Evolutionary conservation across 1,140 invertebrate species (phyloP), one percentile per base, ranked within the genome.

Genomic region (Ylistrum balloti): DNA sequence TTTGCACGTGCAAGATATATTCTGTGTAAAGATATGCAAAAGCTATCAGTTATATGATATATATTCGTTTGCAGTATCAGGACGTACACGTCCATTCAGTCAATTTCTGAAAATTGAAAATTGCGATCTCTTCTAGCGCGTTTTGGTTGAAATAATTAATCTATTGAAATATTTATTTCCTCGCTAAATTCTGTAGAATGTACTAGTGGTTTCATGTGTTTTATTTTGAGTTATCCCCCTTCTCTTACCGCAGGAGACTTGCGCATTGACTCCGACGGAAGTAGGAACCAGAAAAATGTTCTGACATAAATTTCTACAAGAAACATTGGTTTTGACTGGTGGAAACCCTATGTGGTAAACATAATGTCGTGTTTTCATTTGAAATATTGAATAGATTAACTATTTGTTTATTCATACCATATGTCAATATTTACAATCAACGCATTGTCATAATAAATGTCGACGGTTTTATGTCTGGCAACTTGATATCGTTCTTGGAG

Each of bases 241-340:
- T 74, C 11, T 3, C 56, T 0, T 28, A 74, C n/a, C 56, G 9
- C 13, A 3, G n/a, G 22, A 74, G 56, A 74, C 56, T 74, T 74
- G 56, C 56, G 56, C 56, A 74, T n/a, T 74, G 56, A 74, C n/a
- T 28, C n/a, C 22, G n/a, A 28, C 56, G 56, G 56, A 74, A 74
- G 56, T 74, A 74, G 56, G 56, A 74, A 74, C 56, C 56, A 74
- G 56, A 74, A n/a, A 74, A 74, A 74, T 74, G 56, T 74, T 74
- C 56, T 74, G 56, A 74, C 56, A 74, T 74, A 74, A 74, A 74
- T 74, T 74, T 74, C 22, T 22, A 74, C 56, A 74, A 74, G 9
- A 74, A 28, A 74, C 22, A 74, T 74, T 74, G 22, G 56, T 74
- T 74, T n/a, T 74, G 56, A n/a, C 56, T 17, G 56, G 56, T 74